Evolutionary conservation across 2,888 invertebrate species (phyloP), one percentile per base, ranked within the genome.

Genomic region (Adineta ricciae): DNA sequence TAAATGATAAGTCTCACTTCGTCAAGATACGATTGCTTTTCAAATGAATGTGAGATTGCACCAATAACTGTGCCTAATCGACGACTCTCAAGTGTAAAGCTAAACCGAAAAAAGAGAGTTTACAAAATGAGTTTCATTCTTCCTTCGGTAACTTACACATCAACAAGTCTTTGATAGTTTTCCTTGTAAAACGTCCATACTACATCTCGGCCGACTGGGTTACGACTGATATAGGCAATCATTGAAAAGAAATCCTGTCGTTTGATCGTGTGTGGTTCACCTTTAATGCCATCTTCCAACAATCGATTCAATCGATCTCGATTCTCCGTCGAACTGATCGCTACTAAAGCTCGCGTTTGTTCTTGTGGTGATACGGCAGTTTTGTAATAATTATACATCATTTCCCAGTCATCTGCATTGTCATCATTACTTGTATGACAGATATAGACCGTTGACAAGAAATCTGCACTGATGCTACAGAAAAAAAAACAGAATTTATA

Each of bases 361-460:
- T 85, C 85, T 73, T 85, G 85, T 54, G 85, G 85, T 46, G 83
- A 50, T 49, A 85, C n/a, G 14, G 84, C 78, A 24, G 36, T 41
- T 46, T 38, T 24, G n/a, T 85, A 85, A 49, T 73, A 82, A 36
- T 85, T 83, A 82, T 73, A 85, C 49, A 85, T 50, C 21, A 56
- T 54, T 32, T 83, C 54, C 84, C 83, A 83, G 38, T 85, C 85
- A 19, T 11, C 46, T 38, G 83, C 73, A 52, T 85, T 78, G 32
- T 85, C 73, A n/a, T 83, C 83, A 56, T 85, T 52, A 38, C 52
- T 83, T 32, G 78, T 36, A 56, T 85, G 85, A 52, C 73, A 85
- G 41, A 73, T 84, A 24, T 83, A 54, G 27, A 85, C 84, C 41
- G 50, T 50, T 19, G 64, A 27, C 38, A 83, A 50, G 16, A 84